Percentiles rank a stretch among this genome's conserved stretches.
Conservation (phyloP, 2,113 vertebrate genomes). For the Candoia aspera region DNA sequence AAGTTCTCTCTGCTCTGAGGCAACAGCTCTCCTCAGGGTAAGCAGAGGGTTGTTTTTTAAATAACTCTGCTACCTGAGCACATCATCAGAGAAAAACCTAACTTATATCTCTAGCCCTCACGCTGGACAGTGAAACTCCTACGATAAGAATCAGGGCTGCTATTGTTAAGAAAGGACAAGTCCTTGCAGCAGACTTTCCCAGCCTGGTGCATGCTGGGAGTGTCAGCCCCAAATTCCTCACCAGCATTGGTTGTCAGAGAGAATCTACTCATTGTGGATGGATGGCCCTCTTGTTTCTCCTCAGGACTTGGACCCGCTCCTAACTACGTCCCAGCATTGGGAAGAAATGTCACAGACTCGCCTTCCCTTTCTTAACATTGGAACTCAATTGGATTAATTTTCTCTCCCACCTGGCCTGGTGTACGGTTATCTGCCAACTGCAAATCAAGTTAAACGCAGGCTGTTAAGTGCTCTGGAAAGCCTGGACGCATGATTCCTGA, state of each 20-base stretch:
- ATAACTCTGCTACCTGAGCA: not conserved
- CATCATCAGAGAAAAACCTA: not conserved
- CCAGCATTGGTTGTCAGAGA: not conserved
- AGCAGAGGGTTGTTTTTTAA: not conserved
- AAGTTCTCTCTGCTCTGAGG: not conserved
- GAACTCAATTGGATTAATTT: too few species aligned
- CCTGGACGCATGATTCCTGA: not conserved
- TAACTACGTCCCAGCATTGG: not conserved
- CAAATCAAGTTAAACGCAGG: not conserved
- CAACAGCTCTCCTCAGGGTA: not conserved
- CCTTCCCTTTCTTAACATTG: not conserved
- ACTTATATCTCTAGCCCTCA: not conserved
- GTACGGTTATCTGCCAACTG: not conserved
- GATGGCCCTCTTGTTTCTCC: not conserved
- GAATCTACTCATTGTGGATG: not conserved
- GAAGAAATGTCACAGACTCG: not conserved
- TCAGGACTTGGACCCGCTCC: not conserved
- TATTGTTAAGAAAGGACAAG: not conserved
- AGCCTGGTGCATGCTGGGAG: not conserved
- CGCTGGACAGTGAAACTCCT: not conserved
- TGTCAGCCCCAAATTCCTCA: not conserved
- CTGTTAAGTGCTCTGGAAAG: not conserved
- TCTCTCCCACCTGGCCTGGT: too few species aligned
- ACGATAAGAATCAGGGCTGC: not conserved
- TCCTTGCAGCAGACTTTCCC: not conserved